phyloP scores from a whole-genome alignment of 2,888 invertebrate genomes.

The Piscicola geometra region DNA sequence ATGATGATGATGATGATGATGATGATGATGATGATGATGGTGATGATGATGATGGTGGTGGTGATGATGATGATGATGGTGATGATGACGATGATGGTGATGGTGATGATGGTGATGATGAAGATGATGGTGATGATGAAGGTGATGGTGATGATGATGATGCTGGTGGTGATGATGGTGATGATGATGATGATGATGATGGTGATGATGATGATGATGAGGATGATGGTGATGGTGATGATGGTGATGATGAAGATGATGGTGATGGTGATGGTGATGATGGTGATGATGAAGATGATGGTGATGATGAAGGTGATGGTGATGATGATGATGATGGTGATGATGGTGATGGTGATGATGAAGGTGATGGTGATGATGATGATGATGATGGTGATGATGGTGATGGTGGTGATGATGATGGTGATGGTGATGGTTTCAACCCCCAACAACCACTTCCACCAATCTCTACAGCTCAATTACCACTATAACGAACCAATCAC shows the following conservation, averaged over 20 bases:
- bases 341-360: too few relatives aligned
- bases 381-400: slow-evolving; percentile 13
- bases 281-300: not conserved
- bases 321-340: too few relatives aligned
- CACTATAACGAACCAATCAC: too few relatives aligned
- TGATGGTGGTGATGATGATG: slow-evolving; percentile 11
- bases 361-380: not conserved
- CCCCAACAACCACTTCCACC: too few relatives aligned
- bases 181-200: slow-evolving; percentile 18
- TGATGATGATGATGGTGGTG: not conserved
- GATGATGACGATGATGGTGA: not conserved
- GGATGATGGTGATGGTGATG: slow-evolving; percentile 2
- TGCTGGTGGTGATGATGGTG: slow-evolving; percentile 4
- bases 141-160: not conserved
- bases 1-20: slow-evolving; percentile 17
- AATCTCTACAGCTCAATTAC: too few relatives aligned
- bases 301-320: slow-evolving; percentile 1
- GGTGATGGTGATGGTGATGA: not conserved
- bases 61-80: not conserved
- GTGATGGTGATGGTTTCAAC: too few relatives aligned
- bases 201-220: slow-evolving; percentile 10
- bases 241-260: not conserved
- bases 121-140: slow-evolving; percentile 2
- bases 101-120: not conserved
- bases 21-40: slow-evolving; percentile 12